These are phyloP conservation scores for Mythimna ferrago DNA, from an alignment of 2,888 invertebrate species.

Conservation along the genomic window DNA sequence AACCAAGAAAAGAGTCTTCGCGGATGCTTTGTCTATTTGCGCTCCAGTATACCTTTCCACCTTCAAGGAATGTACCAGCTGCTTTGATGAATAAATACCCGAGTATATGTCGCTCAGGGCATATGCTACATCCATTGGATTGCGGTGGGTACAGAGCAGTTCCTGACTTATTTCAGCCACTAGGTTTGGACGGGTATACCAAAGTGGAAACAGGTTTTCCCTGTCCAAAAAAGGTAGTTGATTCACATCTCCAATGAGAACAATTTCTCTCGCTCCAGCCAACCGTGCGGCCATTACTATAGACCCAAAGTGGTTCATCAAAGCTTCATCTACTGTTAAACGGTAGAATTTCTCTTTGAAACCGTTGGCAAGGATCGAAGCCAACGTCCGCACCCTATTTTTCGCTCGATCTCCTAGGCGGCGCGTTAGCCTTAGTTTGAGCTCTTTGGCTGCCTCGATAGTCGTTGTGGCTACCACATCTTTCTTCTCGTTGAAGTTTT, in stretches of 20 bases:
- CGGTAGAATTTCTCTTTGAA: slow-evolving; percentile 27
- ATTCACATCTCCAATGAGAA: slow-evolving; percentile 60
- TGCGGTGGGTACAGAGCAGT: slow-evolving; percentile 46
- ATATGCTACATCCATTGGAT: slow-evolving; percentile 54
- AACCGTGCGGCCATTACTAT: slow-evolving; percentile 52
- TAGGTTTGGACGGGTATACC: slow-evolving; percentile 34
- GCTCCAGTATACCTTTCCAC: slow-evolving; percentile 19
- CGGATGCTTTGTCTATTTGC: not conserved
- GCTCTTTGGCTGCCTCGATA: slow-evolving; percentile 50
- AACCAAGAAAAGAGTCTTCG: slow-evolving; percentile 43
- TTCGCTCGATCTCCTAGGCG: slow-evolving; percentile 16
- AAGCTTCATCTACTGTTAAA: slow-evolving; percentile 52
- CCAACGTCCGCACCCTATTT: slow-evolving; percentile 47
- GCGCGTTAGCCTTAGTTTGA: slow-evolving; percentile 10
- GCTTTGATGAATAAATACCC: slow-evolving; percentile 45
- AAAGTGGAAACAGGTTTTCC: slow-evolving; percentile 51
- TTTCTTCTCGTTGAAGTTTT: slow-evolving; percentile 10
- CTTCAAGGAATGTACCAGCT: slow-evolving; percentile 20
- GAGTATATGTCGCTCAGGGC: slow-evolving; percentile 34
- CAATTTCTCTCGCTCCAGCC: slow-evolving; percentile 32
- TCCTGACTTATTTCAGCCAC: slow-evolving; percentile 28
- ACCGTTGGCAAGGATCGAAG: slow-evolving; percentile 50
- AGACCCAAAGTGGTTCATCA: slow-evolving; percentile 62
- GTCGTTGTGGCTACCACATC: slow-evolving; percentile 48
- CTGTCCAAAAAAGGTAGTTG: slow-evolving; percentile 62